Evolutionary conservation across 2,113 vertebrate species (phyloP).

Genomic region (Panthera leo): DNA sequence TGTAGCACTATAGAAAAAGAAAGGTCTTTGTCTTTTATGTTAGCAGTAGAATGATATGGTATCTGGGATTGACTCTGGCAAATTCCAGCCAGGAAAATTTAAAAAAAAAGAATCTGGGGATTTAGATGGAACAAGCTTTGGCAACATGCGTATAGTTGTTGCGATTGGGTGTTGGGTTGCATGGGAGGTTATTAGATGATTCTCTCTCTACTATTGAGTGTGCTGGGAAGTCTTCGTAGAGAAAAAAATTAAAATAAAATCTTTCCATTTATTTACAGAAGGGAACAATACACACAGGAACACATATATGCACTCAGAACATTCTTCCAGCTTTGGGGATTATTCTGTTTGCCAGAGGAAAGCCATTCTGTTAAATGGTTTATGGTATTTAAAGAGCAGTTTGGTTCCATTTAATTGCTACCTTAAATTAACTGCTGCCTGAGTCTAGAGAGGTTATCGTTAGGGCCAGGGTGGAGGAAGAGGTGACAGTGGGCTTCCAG

Average conservation of each 20-base stretch:
- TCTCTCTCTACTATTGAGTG: neutral
- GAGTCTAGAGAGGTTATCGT: neutral
- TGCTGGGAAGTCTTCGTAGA: conserved; percentile 3
- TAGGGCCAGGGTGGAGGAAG: neutral
- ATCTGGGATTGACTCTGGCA: neutral
- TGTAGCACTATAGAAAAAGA: neutral
- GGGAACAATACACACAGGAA: neutral
- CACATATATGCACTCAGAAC: neutral
- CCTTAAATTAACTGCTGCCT: conserved; percentile 53
- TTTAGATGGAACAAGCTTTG: neutral
- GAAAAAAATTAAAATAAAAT: neutral
- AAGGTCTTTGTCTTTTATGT: neutral
- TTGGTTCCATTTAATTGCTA: conserved; percentile 54
- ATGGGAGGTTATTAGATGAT: neutral
- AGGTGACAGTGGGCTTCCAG: neutral
- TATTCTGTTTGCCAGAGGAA: conserved; percentile 53
- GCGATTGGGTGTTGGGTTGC: neutral
- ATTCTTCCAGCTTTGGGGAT: conserved; percentile 45
- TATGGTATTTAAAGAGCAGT: conserved; percentile 59
- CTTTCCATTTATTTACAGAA: conserved; percentile 16
- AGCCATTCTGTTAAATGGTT: conserved; percentile 45
- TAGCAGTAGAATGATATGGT: neutral
- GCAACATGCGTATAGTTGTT: neutral
- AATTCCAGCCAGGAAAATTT: neutral
- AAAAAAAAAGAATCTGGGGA: neutral